phyloP scores from a whole-genome alignment of 2,888 invertebrate genomes.

The Masnerella sp. region DNA sequence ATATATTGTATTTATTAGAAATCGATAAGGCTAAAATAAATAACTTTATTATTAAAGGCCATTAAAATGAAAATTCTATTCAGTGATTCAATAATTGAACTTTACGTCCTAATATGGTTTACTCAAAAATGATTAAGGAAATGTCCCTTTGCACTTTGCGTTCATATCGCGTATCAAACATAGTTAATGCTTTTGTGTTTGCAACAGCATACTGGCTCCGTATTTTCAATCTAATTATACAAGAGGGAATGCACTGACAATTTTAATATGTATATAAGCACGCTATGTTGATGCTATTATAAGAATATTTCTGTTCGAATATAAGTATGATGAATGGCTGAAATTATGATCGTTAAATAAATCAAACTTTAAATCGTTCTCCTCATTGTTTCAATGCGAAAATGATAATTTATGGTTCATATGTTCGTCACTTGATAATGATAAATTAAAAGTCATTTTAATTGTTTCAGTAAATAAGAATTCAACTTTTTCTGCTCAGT shows the following conservation, averaged over 20 bases:
- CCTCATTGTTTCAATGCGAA: slow-evolving; percentile 19
- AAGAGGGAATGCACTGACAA: slow-evolving; percentile 52
- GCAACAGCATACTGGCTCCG: slow-evolving; percentile 19
- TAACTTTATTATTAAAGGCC: not conserved
- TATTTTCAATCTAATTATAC: slow-evolving; percentile 59
- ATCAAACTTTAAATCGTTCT: slow-evolving; percentile 27
- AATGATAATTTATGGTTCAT: slow-evolving; percentile 10
- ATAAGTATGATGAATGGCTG: slow-evolving; percentile 38
- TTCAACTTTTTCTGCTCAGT: no score
- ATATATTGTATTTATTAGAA: slow-evolving; percentile 12
- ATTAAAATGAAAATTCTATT: no score
- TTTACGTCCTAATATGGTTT: not conserved
- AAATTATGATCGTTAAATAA: slow-evolving; percentile 37
- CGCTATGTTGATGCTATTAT: slow-evolving; percentile 50
- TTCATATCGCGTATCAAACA: slow-evolving; percentile 17
- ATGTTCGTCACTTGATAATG: no score
- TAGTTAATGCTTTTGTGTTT: slow-evolving; percentile 30
- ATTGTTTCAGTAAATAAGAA: no score
- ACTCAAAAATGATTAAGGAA: not conserved
- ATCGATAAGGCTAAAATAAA: slow-evolving; percentile 11
- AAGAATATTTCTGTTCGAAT: slow-evolving; percentile 41
- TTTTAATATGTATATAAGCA: slow-evolving; percentile 50
- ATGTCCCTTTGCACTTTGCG: slow-evolving; percentile 1
- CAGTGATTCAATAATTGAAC: no score
- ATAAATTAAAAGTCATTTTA: not conserved